A percentile compares a stretch with the other conserved stretches of the same genome.
These are phyloP conservation scores for Cyclina sinensis DNA, from an alignment of 1,140 invertebrate genomes.

Conservation along the genomic window DNA sequence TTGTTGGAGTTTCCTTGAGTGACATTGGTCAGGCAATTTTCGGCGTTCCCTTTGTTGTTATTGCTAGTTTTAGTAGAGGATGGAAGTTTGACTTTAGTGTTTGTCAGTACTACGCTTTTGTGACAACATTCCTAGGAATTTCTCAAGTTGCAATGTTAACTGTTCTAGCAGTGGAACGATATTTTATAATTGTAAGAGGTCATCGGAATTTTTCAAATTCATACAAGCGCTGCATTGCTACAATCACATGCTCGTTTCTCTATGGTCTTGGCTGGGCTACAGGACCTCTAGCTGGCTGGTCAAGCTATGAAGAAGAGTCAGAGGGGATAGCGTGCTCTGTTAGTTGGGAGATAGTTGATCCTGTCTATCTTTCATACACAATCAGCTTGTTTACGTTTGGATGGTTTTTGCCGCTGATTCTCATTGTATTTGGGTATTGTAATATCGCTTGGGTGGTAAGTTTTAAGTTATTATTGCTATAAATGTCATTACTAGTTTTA, in stretches of 20 bases:
- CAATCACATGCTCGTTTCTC: not conserved
- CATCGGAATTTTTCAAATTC: not conserved
- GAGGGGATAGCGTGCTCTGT: slow-evolving; percentile 21
- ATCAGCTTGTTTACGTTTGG: slow-evolving; percentile 23
- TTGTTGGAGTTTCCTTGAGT: slow-evolving; percentile 7
- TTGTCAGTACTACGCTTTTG: slow-evolving; percentile 20
- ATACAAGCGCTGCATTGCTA: not conserved
- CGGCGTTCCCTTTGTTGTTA: slow-evolving; percentile 15
- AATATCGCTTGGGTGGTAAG: slow-evolving; percentile 27
- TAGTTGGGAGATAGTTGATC: slow-evolving; percentile 8
- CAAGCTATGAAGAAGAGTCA: slow-evolving; percentile 13
- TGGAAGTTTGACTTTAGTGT: slow-evolving; percentile 2
- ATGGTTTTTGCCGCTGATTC: slow-evolving; percentile 28
- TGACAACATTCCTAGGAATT: slow-evolving; percentile 19
- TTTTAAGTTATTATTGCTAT: too few relatives aligned
- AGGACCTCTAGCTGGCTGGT: slow-evolving; percentile 34
- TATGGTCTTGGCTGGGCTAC: slow-evolving; percentile 5
- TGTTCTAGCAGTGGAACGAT: slow-evolving; percentile 23
- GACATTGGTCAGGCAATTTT: slow-evolving; percentile 30
- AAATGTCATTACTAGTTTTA: too few relatives aligned
- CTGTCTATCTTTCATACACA: not conserved
- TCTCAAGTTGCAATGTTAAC: slow-evolving; percentile 34
- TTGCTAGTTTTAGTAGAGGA: slow-evolving; percentile 15
- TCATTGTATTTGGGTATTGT: not conserved
- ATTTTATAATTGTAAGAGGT: slow-evolving; percentile 16